phyloP scores from a whole-genome alignment of 2,113 vertebrate genomes.

The Ophiodon elongatus region DNA sequence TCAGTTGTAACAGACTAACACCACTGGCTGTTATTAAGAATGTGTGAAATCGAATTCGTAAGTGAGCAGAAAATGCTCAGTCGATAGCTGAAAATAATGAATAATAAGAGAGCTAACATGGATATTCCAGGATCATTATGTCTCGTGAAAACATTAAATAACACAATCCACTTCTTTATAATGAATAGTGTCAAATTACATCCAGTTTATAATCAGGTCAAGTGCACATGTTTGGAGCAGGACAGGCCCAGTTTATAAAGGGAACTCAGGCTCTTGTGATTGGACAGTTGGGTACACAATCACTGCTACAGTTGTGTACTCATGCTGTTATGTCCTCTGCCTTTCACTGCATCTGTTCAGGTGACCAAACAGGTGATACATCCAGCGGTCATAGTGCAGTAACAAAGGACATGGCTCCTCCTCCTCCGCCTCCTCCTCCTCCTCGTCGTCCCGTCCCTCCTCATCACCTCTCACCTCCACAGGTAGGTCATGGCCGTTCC shows the following conservation, averaged over 20 bases:
- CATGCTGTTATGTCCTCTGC: background rate
- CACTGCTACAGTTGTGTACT: background rate
- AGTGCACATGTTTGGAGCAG: background rate
- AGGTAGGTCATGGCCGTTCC: constrained; percentile 41
- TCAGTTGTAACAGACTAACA: background rate
- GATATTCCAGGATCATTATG: background rate
- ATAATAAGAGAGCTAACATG: no score
- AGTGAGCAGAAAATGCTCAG: background rate
- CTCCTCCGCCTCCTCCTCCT: constrained; percentile 59
- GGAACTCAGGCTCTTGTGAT: background rate
- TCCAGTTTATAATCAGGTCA: background rate
- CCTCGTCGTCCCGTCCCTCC: constrained; percentile 53
- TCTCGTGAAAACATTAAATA: background rate
- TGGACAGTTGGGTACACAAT: background rate
- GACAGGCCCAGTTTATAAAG: background rate
- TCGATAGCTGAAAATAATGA: background rate
- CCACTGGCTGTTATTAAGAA: background rate
- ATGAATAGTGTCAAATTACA: background rate
- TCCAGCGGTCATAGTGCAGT: constrained; percentile 61
- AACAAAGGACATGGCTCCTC: constrained; percentile 38
- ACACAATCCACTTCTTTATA: background rate
- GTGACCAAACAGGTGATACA: constrained; percentile 40
- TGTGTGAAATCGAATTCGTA: background rate
- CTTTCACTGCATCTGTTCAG: constrained; percentile 38
- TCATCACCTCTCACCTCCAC: constrained; percentile 58